A percentile compares a stretch with the other conserved stretches of the same genome.
These are phyloP conservation scores for Tigriopus californicus DNA, from an alignment of 2,888 invertebrate species.

Conservation along the genomic window DNA sequence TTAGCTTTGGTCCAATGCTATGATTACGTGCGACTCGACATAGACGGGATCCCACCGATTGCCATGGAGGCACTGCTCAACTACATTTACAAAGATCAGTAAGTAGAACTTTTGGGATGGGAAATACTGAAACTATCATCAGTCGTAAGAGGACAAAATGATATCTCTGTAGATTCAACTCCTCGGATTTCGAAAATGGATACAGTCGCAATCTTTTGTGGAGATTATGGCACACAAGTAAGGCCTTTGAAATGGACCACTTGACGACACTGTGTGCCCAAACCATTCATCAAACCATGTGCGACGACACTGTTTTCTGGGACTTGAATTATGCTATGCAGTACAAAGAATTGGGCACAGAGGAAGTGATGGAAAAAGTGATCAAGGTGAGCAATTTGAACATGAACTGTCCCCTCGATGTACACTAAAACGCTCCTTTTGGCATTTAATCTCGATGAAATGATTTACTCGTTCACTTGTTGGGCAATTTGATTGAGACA, in stretches of 20 bases:
- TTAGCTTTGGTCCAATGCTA: neutral
- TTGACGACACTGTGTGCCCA: neutral
- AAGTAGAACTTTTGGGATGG: neutral
- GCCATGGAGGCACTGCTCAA: conserved; percentile 15
- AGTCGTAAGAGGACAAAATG: too few relatives aligned
- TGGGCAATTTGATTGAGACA: too few relatives aligned
- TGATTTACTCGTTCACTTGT: too few relatives aligned
- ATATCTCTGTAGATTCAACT: neutral
- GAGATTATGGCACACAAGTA: conserved; percentile 15
- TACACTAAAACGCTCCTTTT: too few relatives aligned
- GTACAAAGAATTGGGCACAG: conserved; percentile 4
- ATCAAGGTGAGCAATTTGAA: neutral
- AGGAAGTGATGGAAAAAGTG: conserved; percentile 9
- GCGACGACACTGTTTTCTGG: conserved; percentile 16
- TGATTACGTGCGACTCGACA: neutral
- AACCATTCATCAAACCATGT: conserved; percentile 11
- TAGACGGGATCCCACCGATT: conserved; percentile 14
- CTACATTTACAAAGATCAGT: conserved; percentile 15
- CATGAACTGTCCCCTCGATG: too few relatives aligned
- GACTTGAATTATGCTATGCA: conserved; percentile 12
- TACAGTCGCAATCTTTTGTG: conserved; percentile 15
- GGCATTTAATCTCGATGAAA: too few relatives aligned
- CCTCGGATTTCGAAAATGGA: conserved; percentile 13
- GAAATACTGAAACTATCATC: too few relatives aligned
- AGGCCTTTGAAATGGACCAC: conserved; percentile 11